Percentiles rank a stretch among this genome's conserved stretches.
These are phyloP conservation scores for Sesamia nonagrioides DNA, from an alignment of 1,140 invertebrate genomes.

Conservation along the genomic window DNA sequence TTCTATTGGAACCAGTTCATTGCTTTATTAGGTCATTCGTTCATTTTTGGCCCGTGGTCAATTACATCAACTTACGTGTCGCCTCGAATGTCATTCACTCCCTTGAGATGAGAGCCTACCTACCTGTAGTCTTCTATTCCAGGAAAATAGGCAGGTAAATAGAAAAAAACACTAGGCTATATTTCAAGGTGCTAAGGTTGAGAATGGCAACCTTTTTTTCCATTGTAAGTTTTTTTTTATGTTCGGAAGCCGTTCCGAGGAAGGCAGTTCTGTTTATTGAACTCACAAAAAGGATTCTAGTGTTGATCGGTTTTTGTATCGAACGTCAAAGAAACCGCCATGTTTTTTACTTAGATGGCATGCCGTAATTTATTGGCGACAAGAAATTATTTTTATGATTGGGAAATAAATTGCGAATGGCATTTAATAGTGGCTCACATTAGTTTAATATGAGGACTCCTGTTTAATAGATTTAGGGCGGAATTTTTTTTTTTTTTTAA, in stretches of 20 bases:
- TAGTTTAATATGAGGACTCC: not conserved
- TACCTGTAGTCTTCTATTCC: slow-evolving; percentile 47
- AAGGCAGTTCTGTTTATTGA: slow-evolving; percentile 68
- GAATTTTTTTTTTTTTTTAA: not conserved
- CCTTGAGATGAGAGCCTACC: slow-evolving; percentile 12
- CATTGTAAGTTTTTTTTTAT: slow-evolving; percentile 61
- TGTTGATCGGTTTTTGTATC: slow-evolving; percentile 66
- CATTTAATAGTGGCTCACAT: slow-evolving; percentile 15
- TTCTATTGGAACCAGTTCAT: slow-evolving; percentile 1
- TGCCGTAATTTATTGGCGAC: slow-evolving; percentile 50
- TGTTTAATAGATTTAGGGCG: not conserved
- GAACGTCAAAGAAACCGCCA: slow-evolving; percentile 61
- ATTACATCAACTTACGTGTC: slow-evolving; percentile 27
- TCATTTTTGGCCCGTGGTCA: not conserved
- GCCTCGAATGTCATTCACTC: slow-evolving; percentile 43
- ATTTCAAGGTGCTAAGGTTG: slow-evolving; percentile 37
- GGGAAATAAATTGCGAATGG: slow-evolving; percentile 37
- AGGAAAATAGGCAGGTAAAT: slow-evolving; percentile 40
- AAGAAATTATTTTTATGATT: slow-evolving; percentile 40
- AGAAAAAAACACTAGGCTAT: slow-evolving; percentile 21
- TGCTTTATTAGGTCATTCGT: slow-evolving; percentile 14
- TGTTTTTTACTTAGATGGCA: slow-evolving; percentile 51
- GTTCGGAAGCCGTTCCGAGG: slow-evolving; percentile 60
- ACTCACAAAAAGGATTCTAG: slow-evolving; percentile 70
- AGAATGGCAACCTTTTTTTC: slow-evolving; percentile 45